These are phyloP conservation scores for Eubasilissa splendida DNA, from an alignment of 2,888 invertebrate species.

Conservation along the genomic window DNA sequence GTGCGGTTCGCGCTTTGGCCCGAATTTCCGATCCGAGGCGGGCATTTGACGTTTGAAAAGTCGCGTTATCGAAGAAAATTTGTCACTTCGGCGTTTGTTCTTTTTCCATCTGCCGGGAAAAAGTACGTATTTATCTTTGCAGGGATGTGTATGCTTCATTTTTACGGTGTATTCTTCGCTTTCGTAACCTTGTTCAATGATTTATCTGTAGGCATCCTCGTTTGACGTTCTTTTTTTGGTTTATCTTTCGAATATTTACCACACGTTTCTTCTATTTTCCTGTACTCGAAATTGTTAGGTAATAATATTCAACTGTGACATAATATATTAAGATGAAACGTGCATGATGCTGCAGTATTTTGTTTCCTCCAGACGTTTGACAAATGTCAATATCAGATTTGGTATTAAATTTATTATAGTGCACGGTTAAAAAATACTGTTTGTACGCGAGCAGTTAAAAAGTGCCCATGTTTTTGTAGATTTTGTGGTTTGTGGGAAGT, in stretches of 20 bases:
- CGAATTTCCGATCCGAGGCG: neutral
- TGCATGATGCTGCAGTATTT: too few relatives aligned
- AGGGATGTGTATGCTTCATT: neutral
- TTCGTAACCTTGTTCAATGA: neutral
- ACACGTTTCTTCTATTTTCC: conserved; percentile 18
- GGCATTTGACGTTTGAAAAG: conserved; percentile 24
- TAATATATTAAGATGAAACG: conserved; percentile 19
- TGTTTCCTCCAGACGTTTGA: too few relatives aligned
- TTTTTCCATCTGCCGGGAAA: neutral
- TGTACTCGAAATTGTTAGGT: conserved; percentile 37
- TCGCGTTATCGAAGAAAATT: conserved; percentile 28
- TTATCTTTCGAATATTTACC: neutral
- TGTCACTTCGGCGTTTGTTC: conserved; percentile 30
- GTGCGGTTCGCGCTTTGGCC: neutral
- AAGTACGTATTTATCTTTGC: neutral
- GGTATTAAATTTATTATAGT: too few relatives aligned
- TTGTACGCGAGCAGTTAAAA: too few relatives aligned
- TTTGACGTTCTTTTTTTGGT: conserved; percentile 5
- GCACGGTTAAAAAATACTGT: too few relatives aligned
- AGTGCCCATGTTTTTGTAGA: too few relatives aligned
- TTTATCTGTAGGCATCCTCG: neutral
- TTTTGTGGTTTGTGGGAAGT: too few relatives aligned
- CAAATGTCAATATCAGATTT: too few relatives aligned
- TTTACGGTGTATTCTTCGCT: neutral
- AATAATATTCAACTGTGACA: conserved; percentile 27